These are phyloP conservation scores for Orthonyx spaldingii DNA, from an alignment of 2,113 vertebrate species.

Conservation along the genomic window DNA sequence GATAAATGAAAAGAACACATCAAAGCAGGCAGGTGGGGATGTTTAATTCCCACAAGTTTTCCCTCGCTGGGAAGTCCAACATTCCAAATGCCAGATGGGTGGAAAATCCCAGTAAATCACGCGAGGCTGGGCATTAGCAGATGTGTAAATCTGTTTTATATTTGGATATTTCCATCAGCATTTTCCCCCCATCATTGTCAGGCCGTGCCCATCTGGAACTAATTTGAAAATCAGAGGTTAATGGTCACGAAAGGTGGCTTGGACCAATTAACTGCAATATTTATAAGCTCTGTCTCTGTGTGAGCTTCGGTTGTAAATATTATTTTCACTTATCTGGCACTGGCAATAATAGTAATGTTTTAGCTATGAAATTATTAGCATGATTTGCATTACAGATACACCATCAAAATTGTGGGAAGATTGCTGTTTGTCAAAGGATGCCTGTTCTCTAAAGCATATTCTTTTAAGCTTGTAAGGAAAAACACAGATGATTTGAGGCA, in stretches of 20 bases:
- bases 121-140: background rate
- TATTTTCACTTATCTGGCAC: constrained; percentile 14
- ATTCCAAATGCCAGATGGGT: background rate
- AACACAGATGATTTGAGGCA: constrained; percentile 1
- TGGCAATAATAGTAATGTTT: constrained; percentile 10
- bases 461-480: background rate
- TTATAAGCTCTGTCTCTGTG: background rate
- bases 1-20: background rate
- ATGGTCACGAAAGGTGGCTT: constrained; percentile 35
- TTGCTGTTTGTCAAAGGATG: background rate
- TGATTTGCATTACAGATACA: background rate
- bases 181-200: background rate
- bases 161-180: background rate
- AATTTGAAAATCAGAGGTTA: constrained; percentile 48
- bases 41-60: background rate
- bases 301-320: background rate
- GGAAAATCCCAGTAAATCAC: background rate
- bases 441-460: background rate
- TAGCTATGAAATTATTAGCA: background rate
- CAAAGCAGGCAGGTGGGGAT: background rate
- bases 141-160: background rate
- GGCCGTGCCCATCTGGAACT: constrained; percentile 1
- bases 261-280: constrained; percentile 43
- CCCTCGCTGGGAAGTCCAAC: background rate
- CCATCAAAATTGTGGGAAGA: background rate